These are phyloP conservation scores for Pachyramphus minor DNA, from an alignment of 2,113 vertebrate species.

Conservation along the genomic window DNA sequence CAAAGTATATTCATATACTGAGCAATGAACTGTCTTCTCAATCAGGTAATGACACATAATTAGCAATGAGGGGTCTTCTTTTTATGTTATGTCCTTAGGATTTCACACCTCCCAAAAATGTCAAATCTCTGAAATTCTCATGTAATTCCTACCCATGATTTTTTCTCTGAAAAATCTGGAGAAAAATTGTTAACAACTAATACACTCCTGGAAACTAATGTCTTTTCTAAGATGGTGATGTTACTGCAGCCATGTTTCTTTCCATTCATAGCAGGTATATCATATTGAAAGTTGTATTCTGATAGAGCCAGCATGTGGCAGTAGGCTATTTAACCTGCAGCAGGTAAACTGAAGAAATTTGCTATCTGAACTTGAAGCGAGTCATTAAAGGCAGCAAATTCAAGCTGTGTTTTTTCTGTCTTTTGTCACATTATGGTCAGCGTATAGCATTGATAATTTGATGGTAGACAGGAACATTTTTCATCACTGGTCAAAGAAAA, in stretches of 20 bases:
- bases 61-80: neutral
- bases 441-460: neutral
- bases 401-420: neutral
- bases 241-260: neutral
- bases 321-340: neutral
- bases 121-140: neutral
- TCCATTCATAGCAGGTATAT: neutral
- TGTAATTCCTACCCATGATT: accelerated
- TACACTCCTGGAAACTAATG: neutral
- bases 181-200: neutral
- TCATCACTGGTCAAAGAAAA: neutral
- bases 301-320: neutral
- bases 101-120: neutral
- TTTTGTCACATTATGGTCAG: neutral
- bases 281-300: neutral
- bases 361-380: neutral
- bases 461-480: neutral
- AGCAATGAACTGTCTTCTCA: neutral
- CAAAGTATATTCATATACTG: neutral
- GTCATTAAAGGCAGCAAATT: neutral
- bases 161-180: neutral
- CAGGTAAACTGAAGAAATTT: neutral
- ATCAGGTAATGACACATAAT: neutral
- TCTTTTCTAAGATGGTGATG: neutral
- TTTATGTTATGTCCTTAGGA: neutral